Base-by-base conservation (phyloP, 2,888 invertebrate genomes). In the Macrosiphum euphorbiae region DNA sequence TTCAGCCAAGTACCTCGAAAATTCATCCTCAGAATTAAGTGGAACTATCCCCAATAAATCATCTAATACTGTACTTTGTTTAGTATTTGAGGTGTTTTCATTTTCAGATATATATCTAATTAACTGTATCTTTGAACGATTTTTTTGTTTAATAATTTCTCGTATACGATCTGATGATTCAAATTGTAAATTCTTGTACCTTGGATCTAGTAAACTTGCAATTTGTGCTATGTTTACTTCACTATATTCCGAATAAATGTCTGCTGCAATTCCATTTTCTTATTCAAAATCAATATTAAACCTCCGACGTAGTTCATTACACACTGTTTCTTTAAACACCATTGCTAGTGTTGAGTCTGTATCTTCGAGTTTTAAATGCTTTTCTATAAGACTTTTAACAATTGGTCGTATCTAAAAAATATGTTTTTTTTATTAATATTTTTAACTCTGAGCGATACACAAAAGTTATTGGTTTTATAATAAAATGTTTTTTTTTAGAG, bases 1-100 rank as follows among this genome's bases (percentile, higher is more conserved):
- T 87, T 87, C 87, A n/a, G 87, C 50, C n/a, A 87, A 87, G n/a
- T 87, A 87, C 50, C 87, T 11, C 3, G 50, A 50, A 87, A 86
- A 86, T 86, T 86, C 86, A 86, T 86, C 86, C 47, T 86, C 86
- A 86, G 44, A 44, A 86, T 50, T 50, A 11, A 50, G 50, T 50
- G 50, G 50, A 50, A 50, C 50, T 50, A 50, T 50, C 13, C 50
- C 50, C 50, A 50, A 11, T 50, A 50, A 50, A 50, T 50, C 50
- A 50, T 50, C 13, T 50, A 86, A 86, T 47, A 86, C 47, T 26
- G 86, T 86, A 58, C 58, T 47, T 86, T 86, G 44, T 86, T 86
- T 86, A 47, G 47, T 86, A 86, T 86, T 86, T 86, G 86, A 86
- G 26, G 47, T 86, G 47, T 86, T 47, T 86, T 47, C 47, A 86